phyloP scores from a whole-genome alignment of 2,797 vertebrate genomes.

The Pseudochirops cupreus region DNA sequence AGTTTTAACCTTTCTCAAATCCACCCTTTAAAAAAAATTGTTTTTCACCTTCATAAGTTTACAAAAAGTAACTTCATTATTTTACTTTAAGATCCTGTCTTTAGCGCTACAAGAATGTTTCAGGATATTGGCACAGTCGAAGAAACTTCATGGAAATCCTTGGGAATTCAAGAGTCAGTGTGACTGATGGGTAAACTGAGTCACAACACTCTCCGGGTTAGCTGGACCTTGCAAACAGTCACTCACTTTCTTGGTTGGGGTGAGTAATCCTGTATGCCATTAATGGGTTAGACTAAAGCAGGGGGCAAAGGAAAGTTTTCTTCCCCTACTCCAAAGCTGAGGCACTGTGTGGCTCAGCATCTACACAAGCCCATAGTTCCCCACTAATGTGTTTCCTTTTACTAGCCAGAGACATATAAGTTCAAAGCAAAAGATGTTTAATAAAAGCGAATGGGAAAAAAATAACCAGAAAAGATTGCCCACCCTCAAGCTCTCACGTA shows the following conservation, averaged over 20 bases:
- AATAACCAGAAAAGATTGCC: neutral
- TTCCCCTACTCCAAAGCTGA: neutral
- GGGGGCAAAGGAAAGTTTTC: neutral
- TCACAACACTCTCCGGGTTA: neutral
- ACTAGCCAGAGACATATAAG: neutral
- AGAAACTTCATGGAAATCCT: fast-evolving
- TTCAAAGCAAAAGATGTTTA: neutral
- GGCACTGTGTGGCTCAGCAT: neutral
- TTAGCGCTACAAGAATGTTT: neutral
- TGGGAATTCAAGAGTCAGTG: neutral
- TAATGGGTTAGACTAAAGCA: neutral
- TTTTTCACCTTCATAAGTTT: slow-evolving; percentile 40
- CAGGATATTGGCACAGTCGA: neutral
- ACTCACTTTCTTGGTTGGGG: neutral
- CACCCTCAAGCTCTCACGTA: neutral
- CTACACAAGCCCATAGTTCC: neutral
- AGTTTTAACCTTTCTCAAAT: neutral
- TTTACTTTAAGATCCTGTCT: slow-evolving; percentile 44
- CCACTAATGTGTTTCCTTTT: neutral
- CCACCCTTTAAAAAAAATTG: neutral
- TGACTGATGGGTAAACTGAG: neutral
- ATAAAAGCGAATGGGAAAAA: neutral
- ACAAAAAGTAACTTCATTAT: neutral
- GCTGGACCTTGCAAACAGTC: neutral
- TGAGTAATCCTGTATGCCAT: neutral